Evolutionary conservation across 2,888 invertebrate genomes (phyloP).

Genomic region (Eutolmus rufibarbis): DNA sequence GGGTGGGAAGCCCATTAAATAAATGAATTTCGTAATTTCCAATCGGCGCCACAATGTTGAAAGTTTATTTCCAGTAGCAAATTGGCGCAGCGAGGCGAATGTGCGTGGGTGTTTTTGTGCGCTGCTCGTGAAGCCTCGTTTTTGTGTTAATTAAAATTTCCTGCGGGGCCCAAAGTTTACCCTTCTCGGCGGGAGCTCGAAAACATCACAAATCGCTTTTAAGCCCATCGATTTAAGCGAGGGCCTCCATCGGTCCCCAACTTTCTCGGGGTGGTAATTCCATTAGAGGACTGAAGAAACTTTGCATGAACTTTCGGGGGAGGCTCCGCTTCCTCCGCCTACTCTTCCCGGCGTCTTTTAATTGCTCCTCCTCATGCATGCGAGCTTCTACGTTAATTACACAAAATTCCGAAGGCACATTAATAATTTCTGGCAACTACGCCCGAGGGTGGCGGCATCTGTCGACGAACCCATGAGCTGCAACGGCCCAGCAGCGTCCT

Average conservation of each 20-base stretch:
- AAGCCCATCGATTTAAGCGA: neutral
- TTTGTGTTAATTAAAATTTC: conserved; percentile 28
- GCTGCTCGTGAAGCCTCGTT: neutral
- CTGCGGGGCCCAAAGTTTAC: neutral
- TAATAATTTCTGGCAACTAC: neutral
- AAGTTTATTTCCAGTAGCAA: neutral
- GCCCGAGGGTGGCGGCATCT: neutral
- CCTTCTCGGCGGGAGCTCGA: neutral
- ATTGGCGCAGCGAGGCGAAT: neutral
- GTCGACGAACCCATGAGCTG: neutral
- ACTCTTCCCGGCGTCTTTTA: neutral
- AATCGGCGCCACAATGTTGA: neutral
- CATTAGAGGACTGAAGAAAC: neutral
- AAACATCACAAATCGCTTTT: conserved; percentile 8
- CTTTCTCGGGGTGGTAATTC: neutral
- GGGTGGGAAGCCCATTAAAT: neutral
- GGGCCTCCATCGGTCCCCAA: neutral
- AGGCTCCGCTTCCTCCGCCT: neutral
- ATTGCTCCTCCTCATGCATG: neutral
- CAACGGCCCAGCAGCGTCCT: neutral
- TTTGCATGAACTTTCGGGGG: neutral
- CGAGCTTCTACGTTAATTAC: neutral
- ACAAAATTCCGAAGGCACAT: conserved; percentile 10
- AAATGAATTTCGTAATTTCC: neutral
- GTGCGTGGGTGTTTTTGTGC: neutral